Conservation (phyloP, 2,797 vertebrate genomes). For the Nasua narica region DNA sequence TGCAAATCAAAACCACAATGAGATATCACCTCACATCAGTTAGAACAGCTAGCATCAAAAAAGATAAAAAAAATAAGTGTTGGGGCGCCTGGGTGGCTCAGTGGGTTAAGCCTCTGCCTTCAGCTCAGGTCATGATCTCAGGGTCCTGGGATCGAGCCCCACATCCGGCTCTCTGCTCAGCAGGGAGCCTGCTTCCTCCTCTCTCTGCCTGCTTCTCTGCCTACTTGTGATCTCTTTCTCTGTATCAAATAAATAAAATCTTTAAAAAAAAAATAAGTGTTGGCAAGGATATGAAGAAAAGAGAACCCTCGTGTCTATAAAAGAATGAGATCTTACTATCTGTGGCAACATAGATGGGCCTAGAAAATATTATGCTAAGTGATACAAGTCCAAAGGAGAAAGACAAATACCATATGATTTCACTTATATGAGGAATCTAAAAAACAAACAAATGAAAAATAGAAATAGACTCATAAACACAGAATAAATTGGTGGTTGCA, state of each 20-base stretch:
- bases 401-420: neutral
- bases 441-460: neutral
- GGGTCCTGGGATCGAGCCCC: too few relatives aligned
- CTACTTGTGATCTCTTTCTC: too few relatives aligned
- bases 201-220: too few relatives aligned
- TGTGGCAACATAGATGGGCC: neutral
- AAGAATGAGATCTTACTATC: neutral
- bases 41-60: neutral
- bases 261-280: neutral
- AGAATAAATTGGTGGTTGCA: neutral
- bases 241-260: too few relatives aligned
- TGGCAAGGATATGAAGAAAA: neutral
- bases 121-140: too few relatives aligned
- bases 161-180: too few relatives aligned
- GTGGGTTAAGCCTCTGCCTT: too few relatives aligned
- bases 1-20: neutral
- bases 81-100: too few relatives aligned
- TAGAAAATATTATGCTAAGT: neutral
- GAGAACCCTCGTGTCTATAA: neutral
- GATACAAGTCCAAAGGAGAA: neutral
- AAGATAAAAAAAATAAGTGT: too few relatives aligned
- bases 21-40: neutral
- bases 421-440: neutral
- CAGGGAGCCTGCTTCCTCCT: too few relatives aligned
- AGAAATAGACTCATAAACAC: neutral